These are phyloP conservation scores for Diplodus puntazzo DNA, from an alignment of 2,797 vertebrate species.

Conservation along the genomic window DNA sequence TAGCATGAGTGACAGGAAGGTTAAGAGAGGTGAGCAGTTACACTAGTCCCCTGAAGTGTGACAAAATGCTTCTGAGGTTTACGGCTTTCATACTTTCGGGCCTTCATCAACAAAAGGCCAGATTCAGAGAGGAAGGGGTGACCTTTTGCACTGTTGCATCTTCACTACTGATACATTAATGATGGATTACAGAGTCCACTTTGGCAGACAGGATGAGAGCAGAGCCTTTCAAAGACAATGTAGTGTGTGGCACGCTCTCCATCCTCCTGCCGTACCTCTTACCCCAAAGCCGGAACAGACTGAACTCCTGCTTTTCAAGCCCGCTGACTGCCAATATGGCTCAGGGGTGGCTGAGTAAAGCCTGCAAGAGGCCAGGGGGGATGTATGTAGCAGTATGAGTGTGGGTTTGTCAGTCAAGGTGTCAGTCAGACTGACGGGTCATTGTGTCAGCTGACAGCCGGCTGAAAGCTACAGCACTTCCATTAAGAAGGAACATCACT, in stretches of 20 bases:
- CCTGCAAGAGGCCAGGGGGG: slow-evolving; percentile 18
- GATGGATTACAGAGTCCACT: slow-evolving; percentile 63
- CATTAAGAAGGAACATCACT: slow-evolving; percentile 72
- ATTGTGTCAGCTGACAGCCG: slow-evolving; percentile 71
- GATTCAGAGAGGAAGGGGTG: slow-evolving; percentile 29
- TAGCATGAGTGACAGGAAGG: slow-evolving; percentile 72
- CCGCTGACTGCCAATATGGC: slow-evolving; percentile 17
- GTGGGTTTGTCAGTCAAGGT: slow-evolving; percentile 70
- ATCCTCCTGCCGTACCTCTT: slow-evolving; percentile 6
- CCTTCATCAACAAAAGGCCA: slow-evolving; percentile 63
- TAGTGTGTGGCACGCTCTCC: slow-evolving; percentile 28
- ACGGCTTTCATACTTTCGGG: slow-evolving; percentile 23
- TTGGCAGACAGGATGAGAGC: slow-evolving; percentile 36
- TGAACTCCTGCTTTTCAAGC: slow-evolving; percentile 28
- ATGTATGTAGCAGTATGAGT: slow-evolving; percentile 27
- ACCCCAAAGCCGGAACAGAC: slow-evolving; percentile 3
- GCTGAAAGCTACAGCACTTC: slow-evolving; percentile 75
- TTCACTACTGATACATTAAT: slow-evolving; percentile 47
- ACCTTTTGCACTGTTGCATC: slow-evolving; percentile 58
- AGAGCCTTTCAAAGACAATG: slow-evolving; percentile 48
- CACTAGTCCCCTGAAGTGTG: slow-evolving; percentile 60
- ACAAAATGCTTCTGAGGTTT: slow-evolving; percentile 59
- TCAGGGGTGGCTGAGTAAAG: slow-evolving; percentile 19
- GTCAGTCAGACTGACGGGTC: slow-evolving; percentile 67
- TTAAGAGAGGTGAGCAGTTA: slow-evolving; percentile 69